A percentile compares a stretch with the other conserved stretches of the same genome.
phyloP scores from a whole-genome alignment of 2,797 vertebrate genomes.

The Sebastes trivittatus region DNA sequence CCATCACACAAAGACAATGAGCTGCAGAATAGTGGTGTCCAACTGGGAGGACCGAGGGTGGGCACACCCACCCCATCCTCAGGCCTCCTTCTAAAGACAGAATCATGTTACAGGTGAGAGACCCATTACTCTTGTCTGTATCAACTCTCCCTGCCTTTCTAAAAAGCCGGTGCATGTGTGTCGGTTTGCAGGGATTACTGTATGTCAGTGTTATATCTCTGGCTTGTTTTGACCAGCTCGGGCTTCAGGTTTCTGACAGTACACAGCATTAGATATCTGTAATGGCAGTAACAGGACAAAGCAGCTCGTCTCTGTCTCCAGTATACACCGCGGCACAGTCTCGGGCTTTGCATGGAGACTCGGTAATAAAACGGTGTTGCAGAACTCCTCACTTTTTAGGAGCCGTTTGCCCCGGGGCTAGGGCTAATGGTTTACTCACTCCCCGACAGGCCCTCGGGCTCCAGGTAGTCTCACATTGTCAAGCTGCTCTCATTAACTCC shows the following conservation, averaged over 20 bases:
- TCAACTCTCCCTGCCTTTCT: conserved; percentile 54
- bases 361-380: conserved; percentile 55
- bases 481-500: conserved; percentile 80
- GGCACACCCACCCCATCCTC: conserved; percentile 61
- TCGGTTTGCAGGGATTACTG: conserved; percentile 73
- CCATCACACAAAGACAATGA: conserved; percentile 76
- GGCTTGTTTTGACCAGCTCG: conserved; percentile 54
- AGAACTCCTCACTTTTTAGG: conserved; percentile 67
- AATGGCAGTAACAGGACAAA: conserved; percentile 56
- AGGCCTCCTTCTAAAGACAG: conserved; percentile 60
- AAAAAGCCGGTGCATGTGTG: conserved; percentile 55
- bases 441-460: conserved; percentile 77
- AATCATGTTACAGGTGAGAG: conserved; percentile 75
- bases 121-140: conserved; percentile 64
- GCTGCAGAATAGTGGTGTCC: conserved; percentile 61
- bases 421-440: conserved; percentile 84
- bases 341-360: conserved; percentile 42
- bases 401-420: conserved; percentile 75
- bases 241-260: conserved; percentile 61
- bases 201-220: conserved; percentile 63
- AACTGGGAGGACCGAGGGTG: conserved; percentile 53
- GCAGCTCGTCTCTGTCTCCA: conserved; percentile 22
- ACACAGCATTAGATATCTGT: conserved; percentile 46
- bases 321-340: conserved; percentile 36
- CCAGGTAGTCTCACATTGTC: conserved; percentile 76